Evolutionary conservation across 2,888 invertebrate genomes (phyloP).

Genomic region (Pimpla rufipes): DNA sequence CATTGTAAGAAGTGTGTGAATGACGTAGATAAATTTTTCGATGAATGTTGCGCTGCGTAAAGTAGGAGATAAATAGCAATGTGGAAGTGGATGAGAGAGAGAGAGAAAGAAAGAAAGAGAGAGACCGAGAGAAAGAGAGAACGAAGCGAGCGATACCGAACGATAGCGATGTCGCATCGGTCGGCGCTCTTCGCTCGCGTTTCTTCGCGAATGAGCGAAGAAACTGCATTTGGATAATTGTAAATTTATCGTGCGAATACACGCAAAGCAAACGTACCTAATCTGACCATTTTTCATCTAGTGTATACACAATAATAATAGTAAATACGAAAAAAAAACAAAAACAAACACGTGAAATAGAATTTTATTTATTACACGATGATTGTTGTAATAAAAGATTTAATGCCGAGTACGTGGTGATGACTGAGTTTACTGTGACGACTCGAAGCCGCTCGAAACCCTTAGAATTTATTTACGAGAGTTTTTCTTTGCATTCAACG

Average conservation of each 20-base stretch:
- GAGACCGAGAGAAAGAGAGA: not conserved
- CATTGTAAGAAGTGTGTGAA: constrained; percentile 57
- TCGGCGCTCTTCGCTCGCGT: constrained; percentile 2
- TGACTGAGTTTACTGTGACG: not conserved
- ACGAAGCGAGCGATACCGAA: not conserved
- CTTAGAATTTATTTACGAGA: not conserved
- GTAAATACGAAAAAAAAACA: constrained; percentile 43
- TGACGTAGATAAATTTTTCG: constrained; percentile 63
- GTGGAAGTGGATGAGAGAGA: constrained; percentile 37
- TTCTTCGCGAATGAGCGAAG: constrained; percentile 14
- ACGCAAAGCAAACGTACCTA: constrained; percentile 63
- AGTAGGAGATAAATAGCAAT: constrained; percentile 18
- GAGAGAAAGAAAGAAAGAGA: constrained; percentile 18
- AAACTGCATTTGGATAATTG: constrained; percentile 55
- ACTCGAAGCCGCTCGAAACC: constrained; percentile 4
- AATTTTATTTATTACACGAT: constrained; percentile 57
- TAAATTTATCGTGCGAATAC: constrained; percentile 64
- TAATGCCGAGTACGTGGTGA: constrained; percentile 19
- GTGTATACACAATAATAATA: constrained; percentile 65
- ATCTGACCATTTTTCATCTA: constrained; percentile 64
- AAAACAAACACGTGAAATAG: constrained; percentile 43
- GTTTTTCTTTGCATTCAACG: not conserved
- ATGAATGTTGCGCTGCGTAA: constrained; percentile 59
- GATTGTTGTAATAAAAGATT: constrained; percentile 36
- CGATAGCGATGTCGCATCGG: not conserved